Conservation (phyloP, 2,113 vertebrate genomes). For the Thermophis baileyi region DNA sequence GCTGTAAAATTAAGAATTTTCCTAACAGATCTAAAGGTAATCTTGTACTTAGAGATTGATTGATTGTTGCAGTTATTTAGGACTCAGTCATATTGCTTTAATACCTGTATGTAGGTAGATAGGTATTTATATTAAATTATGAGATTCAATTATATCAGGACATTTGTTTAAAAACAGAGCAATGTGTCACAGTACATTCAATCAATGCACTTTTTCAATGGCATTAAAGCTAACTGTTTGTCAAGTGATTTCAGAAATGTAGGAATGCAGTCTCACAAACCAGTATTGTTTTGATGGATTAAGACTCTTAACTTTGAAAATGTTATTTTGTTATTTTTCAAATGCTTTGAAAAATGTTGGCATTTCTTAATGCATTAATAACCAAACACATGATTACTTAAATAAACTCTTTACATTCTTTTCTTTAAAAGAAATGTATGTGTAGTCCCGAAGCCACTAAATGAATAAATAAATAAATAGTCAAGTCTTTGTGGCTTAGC, state of each 20-base stretch:
- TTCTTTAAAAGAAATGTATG: slow-evolving; percentile 27
- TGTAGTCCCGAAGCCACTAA: background rate
- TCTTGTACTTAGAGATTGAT: background rate
- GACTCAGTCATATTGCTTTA: background rate
- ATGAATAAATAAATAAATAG: background rate
- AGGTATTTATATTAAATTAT: background rate
- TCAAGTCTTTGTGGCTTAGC: slow-evolving; percentile 14
- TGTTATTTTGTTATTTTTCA: slow-evolving; percentile 5
- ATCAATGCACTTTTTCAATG: background rate
- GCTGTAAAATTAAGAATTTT: background rate
- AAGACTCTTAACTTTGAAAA: slow-evolving; percentile 1
- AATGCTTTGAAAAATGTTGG: slow-evolving; percentile 10
- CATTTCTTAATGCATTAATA: slow-evolving; percentile 15
- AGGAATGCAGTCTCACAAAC: slow-evolving; percentile 19
- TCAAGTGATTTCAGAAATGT: slow-evolving; percentile 35
- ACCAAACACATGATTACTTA: slow-evolving; percentile 27
- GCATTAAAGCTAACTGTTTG: slow-evolving; percentile 18
- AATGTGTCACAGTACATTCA: background rate
- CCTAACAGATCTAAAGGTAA: no score
- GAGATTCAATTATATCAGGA: background rate
- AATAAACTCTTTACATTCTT: slow-evolving; percentile 40
- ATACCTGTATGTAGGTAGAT: background rate
- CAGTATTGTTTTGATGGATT: background rate
- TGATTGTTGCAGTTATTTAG: background rate
- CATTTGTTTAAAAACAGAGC: background rate